These are phyloP conservation scores for Dasysyrphus tricinctus DNA, from an alignment of 2,888 invertebrate genomes.

Conservation along the genomic window DNA sequence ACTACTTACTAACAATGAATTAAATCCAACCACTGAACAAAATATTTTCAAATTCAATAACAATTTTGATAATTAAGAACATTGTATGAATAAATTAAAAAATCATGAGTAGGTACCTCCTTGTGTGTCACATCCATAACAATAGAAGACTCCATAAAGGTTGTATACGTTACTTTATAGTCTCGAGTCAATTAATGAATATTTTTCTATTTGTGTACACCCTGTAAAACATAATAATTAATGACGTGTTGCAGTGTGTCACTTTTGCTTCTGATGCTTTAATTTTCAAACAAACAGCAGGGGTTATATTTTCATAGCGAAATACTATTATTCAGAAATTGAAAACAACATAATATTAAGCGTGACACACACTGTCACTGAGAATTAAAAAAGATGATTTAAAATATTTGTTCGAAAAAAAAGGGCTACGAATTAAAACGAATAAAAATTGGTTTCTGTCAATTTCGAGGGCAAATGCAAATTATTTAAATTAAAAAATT, in stretches of 20 bases:
- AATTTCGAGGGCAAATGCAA: conserved; percentile 45
- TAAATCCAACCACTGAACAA: no score
- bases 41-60: no score
- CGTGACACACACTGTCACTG: conserved; percentile 4
- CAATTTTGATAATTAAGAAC: no score
- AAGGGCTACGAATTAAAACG: neutral
- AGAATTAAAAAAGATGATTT: conserved; percentile 27
- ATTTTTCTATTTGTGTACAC: neutral
- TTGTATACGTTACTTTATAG: no score
- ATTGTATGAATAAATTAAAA: no score
- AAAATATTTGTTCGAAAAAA: conserved; percentile 3
- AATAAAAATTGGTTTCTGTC: neutral
- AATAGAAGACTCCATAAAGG: no score
- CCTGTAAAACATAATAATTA: conserved; percentile 48
- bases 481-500: conserved; percentile 63
- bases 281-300: conserved; percentile 43
- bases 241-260: conserved; percentile 33
- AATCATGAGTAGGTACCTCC: no score
- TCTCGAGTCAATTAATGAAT: no score
- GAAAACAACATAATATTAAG: conserved; percentile 12
- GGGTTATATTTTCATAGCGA: conserved; percentile 21
- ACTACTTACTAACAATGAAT: no score
- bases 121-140: no score
- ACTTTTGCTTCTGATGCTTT: conserved; percentile 39
- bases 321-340: conserved; percentile 7